phyloP scores from a whole-genome alignment of 2,113 vertebrate genomes.

The Hyperopisus bebe region DNA sequence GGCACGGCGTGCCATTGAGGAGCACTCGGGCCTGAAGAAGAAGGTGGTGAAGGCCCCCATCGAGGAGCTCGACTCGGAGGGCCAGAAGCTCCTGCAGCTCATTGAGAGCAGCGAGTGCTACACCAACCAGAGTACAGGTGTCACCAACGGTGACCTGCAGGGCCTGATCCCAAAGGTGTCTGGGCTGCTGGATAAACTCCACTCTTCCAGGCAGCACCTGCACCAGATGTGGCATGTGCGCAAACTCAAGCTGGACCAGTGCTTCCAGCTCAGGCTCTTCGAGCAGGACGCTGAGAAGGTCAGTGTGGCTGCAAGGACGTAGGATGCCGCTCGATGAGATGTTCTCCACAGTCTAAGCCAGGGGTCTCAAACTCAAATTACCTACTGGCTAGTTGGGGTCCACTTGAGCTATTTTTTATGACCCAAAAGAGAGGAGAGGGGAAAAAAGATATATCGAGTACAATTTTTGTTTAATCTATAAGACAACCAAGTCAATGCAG shows the following conservation, averaged over 20 bases:
- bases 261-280: constrained; percentile 93
- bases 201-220: constrained; percentile 87
- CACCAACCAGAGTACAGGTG: constrained; percentile 71
- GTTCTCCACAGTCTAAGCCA: not conserved
- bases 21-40: constrained; percentile 87
- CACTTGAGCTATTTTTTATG: not conserved
- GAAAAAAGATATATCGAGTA: not conserved
- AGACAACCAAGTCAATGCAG: not conserved
- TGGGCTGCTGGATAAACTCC: constrained; percentile 85
- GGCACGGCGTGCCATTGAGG: constrained; percentile 86
- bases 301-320: constrained; percentile 13
- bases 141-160: constrained; percentile 81
- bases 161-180: constrained; percentile 85
- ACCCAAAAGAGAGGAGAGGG: not conserved
- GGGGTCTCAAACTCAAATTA: not conserved
- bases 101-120: constrained; percentile 81
- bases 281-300: constrained; percentile 99
- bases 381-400: not conserved
- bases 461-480: not conserved
- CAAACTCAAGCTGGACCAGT: constrained; percentile 96
- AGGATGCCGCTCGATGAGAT: not conserved
- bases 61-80: constrained; percentile 88
- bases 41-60: constrained; percentile 90
- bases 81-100: constrained; percentile 84
- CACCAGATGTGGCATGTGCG: constrained; percentile 97